Base-by-base conservation (phyloP, 2,888 invertebrate genomes). In the Cephonodes hylas region DNA sequence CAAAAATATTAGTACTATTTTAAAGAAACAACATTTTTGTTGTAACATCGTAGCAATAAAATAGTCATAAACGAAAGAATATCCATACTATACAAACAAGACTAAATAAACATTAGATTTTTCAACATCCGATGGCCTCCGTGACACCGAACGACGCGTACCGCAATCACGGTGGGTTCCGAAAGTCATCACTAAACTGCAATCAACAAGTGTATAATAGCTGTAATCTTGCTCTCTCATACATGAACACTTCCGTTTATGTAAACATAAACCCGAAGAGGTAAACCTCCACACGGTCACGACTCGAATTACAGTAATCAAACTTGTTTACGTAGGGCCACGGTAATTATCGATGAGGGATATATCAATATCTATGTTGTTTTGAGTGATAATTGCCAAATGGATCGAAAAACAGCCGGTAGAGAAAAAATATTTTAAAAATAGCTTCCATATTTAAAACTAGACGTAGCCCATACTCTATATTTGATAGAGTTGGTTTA, bases 201-300 rank as follows among this genome's bases (percentile, higher is more conserved):
- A 78, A 84, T 83, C 83, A 86, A 84, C 85, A 80, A 81, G 82
- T 83, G 76, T 81, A 76, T 86, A 84, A 86, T 85, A 78, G 74
- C 71, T 67, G 79, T 83, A 85, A 88, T 88, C 84, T 81, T 72
- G 73, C 75, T 73, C 75, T 83, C 82, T 79, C 84, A 81, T 81
- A 81, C 83, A 85, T 80, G 72, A 77, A 70, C 70, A 65, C 84
- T 86, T 89, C 88, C 89, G 87, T 83, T 76, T 70, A 71, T 70
- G 72, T 71, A 70, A 74, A 73, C 72, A 73, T 66, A 71, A 75
- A n/a, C 10, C 38, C 60, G 38, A 46, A 23, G n/a, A n/a, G n/a
- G 23, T 34, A 42, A 53, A 48, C 48, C 38, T 48, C 45, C 45
- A 27, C 22, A 23, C 34, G 45, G 5, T 7, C 48, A 48, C 31